A percentile compares a stretch with the other conserved stretches of the same genome.
Evolutionary conservation across 1,140 invertebrate genomes (phyloP).

Genomic region (Homarus americanus): DNA sequence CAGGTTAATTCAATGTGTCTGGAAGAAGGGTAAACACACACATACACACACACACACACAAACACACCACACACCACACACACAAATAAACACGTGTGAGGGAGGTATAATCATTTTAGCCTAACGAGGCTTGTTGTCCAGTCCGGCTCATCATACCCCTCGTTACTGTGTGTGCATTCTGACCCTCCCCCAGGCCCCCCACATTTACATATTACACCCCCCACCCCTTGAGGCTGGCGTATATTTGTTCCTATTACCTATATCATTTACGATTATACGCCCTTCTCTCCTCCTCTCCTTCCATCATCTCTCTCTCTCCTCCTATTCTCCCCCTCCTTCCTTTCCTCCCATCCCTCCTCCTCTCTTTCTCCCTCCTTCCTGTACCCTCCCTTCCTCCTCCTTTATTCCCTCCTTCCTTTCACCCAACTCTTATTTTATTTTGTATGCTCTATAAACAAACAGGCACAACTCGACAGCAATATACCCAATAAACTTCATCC

Average conservation of each 20-base stretch:
- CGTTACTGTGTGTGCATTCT: background rate
- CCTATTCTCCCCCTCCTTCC: background rate
- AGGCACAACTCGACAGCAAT: no score
- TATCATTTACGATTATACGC: no score
- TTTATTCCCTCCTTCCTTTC: background rate
- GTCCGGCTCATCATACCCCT: background rate
- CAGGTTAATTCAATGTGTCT: no score
- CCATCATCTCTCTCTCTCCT: background rate
- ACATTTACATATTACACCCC: background rate
- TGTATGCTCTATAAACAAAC: no score
- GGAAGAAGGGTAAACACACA: background rate
- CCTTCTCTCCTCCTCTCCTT: background rate
- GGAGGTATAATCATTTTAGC: background rate
- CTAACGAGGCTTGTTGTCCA: slow-evolving; percentile 1
- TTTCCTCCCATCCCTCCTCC: background rate
- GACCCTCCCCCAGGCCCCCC: background rate
- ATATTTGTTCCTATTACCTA: no score
- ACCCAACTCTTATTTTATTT: no score
- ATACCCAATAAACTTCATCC: no score
- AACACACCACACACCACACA: background rate
- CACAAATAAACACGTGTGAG: background rate
- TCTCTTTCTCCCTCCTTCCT: background rate
- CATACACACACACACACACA: background rate
- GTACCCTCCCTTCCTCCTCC: background rate
- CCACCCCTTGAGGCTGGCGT: background rate